Base-by-base conservation (phyloP, 1,140 invertebrate species). In the Papilio polyxenes region DNA sequence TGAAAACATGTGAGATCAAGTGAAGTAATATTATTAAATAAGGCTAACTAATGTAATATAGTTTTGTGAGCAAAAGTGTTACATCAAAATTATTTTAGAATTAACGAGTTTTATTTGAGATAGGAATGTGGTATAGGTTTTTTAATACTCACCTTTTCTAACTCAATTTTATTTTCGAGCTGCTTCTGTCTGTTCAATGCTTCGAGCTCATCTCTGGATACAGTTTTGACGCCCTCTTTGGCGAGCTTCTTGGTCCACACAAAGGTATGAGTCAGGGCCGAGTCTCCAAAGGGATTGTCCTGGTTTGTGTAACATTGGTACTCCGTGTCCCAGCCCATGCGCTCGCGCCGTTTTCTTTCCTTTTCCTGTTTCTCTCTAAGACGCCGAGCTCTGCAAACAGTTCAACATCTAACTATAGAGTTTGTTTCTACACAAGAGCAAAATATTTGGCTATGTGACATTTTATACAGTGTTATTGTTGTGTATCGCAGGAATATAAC, bases 271-370 rank as follows among this genome's bases (percentile, higher is more conserved):
- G 94, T 95, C 9, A 99, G 95, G 92, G 98, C 98, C 13, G 97
- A 98, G 96, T 99, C 99, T 3, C 99, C 99, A 95, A 99, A 99
- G 0, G 99, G 99, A 95, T 99, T 99, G 92, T 99, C 99, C 37
- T 97, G 97, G 94, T 99, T 99, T 13, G 99, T 99, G 89, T 99
- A 99, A 87, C 98, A 98, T 31, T 98, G 95, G 91, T 99, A 98
- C 92, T 99, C 98, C 86, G 98, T 98, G 94, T 99, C 98, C 98
- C 98, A 99, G 3, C 98, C 98, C 98, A 99, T 99, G 84, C 98
- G 94, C 92, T 98, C 97, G 84, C 98, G 98, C 4, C 98, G 93
- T 82, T 97, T 97, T 31, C 97, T 95, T 94, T 99, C 98, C 91
- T 99, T 99, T 0, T 96, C 96, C 92, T 98, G 97, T 91, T 99